These are phyloP conservation scores for Phalacrocorax pelagicus DNA, from an alignment of 2,113 vertebrate species.

Conservation along the genomic window DNA sequence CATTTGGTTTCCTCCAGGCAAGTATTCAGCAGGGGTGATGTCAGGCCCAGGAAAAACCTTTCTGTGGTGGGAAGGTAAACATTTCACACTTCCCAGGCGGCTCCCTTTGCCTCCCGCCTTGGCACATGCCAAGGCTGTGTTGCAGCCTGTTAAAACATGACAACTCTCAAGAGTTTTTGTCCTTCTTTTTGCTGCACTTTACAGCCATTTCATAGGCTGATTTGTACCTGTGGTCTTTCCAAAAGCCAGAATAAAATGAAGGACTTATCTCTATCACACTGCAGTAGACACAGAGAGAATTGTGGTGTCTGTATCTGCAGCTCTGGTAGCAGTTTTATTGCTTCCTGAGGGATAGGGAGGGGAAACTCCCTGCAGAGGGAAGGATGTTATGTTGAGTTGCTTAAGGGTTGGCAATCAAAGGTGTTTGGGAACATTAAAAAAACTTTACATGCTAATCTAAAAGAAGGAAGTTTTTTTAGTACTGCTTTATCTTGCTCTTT, in stretches of 20 bases:
- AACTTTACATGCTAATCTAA: not conserved
- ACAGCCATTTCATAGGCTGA: not conserved
- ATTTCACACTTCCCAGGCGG: not conserved
- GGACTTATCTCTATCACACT: not conserved
- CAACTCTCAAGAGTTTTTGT: not conserved
- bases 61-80: conserved; percentile 31
- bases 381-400: not conserved
- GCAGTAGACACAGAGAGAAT: not conserved
- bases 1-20: conserved; percentile 2
- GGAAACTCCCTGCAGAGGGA: not conserved
- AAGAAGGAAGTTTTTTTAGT: not conserved
- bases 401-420: not conserved
- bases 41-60: conserved; percentile 16
- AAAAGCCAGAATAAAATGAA: not conserved
- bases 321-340: not conserved
- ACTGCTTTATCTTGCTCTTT: not conserved
- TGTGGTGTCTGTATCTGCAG: not conserved
- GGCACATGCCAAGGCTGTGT: conserved; percentile 22
- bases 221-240: not conserved
- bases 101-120: not conserved
- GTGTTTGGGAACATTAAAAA: not conserved
- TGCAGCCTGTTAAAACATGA: not conserved
- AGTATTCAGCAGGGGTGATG: conserved; percentile 11
- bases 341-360: not conserved
- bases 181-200: not conserved